Conservation (phyloP, 2,113 vertebrate genomes). For the Sitta europaea region DNA sequence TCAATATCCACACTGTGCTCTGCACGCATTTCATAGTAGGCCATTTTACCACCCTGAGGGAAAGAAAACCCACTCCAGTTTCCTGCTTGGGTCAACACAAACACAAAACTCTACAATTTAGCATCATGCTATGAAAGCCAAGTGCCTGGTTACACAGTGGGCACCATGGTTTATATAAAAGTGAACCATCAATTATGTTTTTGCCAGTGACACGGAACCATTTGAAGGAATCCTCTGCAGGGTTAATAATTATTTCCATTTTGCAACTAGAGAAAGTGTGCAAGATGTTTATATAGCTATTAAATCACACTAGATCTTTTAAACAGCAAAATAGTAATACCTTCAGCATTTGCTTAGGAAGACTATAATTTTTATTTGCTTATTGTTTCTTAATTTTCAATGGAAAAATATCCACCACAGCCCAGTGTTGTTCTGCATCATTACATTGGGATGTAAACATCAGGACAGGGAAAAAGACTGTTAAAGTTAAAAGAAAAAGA, state of each 20-base stretch:
- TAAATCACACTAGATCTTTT: background rate
- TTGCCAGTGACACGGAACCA: background rate
- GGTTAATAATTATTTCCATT: background rate
- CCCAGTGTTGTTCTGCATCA: background rate
- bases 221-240: background rate
- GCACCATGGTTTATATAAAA: background rate
- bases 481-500: background rate
- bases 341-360: background rate
- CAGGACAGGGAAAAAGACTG: background rate
- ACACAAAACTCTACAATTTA: background rate
- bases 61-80: background rate
- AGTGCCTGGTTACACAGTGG: background rate
- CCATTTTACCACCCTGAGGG: slow-evolving; percentile 83
- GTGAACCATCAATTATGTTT: background rate
- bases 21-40: slow-evolving; percentile 91
- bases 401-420: background rate
- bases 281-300: background rate
- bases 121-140: background rate
- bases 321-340: background rate
- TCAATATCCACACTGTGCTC: slow-evolving; percentile 96
- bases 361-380: background rate
- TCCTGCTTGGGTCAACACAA: background rate
- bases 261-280: background rate
- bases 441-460: background rate
- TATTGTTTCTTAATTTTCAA: background rate